A percentile compares a stretch with the other conserved stretches of the same genome.
Conservation (phyloP, 92 coral and sea anemone genomes). For the Epizoanthus illoricatus region DNA sequence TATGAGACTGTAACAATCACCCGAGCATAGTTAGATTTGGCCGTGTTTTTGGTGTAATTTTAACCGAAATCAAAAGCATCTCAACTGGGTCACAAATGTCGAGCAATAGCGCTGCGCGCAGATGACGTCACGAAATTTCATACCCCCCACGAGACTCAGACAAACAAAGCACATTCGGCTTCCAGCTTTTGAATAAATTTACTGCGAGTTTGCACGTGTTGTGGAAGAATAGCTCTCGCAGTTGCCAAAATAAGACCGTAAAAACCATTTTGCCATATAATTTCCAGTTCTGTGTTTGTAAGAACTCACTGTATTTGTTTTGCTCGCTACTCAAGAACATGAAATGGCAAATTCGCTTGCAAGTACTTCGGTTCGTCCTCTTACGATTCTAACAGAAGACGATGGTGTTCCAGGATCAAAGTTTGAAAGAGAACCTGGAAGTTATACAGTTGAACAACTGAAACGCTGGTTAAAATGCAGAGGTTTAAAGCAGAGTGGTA, state of each 20-base stretch:
- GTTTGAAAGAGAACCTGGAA: slow-evolving; percentile 13
- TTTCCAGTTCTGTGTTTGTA: slow-evolving; percentile 2
- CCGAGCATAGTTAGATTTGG: no score
- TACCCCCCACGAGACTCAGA: slow-evolving; percentile 19
- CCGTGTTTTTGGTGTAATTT: no score
- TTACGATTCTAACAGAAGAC: neutral
- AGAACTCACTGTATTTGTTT: neutral
- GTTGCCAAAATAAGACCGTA: no score
- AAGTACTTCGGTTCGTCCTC: slow-evolving; percentile 8
- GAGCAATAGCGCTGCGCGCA: slow-evolving; percentile 21
- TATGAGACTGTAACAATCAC: no score
- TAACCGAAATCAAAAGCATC: no score
- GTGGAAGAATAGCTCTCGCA: no score
- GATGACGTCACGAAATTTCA: slow-evolving; percentile 10
- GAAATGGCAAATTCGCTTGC: slow-evolving; percentile 5
- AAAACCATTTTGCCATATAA: neutral
- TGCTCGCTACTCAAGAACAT: no score
- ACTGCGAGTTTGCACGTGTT: no score
- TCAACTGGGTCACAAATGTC: no score
- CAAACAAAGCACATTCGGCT: neutral
- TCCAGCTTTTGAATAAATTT: no score
- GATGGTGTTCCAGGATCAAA: slow-evolving; percentile 6
- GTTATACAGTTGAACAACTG: neutral
- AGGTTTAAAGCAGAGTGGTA: neutral
- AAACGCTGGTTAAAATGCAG: slow-evolving; percentile 4